Evolutionary conservation across 2,113 vertebrate species (phyloP).

Genomic region (Monopterus albus): DNA sequence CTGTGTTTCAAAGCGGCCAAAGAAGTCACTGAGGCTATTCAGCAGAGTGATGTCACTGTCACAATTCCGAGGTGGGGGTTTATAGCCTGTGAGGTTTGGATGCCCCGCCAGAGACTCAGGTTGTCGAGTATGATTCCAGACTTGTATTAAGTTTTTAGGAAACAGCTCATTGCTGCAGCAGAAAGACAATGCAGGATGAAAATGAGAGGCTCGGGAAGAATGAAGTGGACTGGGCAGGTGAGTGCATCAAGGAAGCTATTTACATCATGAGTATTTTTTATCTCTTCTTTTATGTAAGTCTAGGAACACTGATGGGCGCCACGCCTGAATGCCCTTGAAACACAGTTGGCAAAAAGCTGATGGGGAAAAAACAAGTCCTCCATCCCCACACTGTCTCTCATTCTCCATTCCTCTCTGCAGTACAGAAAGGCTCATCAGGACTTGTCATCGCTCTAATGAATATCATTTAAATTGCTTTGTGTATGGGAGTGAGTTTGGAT

Average conservation of each 20-base stretch:
- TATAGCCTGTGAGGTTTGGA: no score
- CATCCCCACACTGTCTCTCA: constrained; percentile 57
- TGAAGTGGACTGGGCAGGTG: constrained; percentile 26
- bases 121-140: not conserved
- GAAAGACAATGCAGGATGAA: not conserved
- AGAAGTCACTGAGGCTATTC: no score
- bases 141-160: not conserved
- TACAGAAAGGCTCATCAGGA: constrained; percentile 98
- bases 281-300: constrained; percentile 75
- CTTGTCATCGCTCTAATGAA: constrained; percentile 99
- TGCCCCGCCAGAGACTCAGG: no score
- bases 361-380: constrained; percentile 73
- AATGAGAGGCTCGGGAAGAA: not conserved
- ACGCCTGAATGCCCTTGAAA: constrained; percentile 88
- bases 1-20: no score
- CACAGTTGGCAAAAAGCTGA: constrained; percentile 90
- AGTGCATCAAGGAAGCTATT: constrained; percentile 23
- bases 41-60: no score
- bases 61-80: no score
- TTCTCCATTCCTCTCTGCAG: constrained; percentile 71
- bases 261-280: constrained; percentile 44
- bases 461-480: constrained; percentile 99
- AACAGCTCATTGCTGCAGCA: not conserved
- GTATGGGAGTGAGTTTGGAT: constrained; percentile 99
- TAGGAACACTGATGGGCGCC: constrained; percentile 85